Evolutionary conservation across 2,797 vertebrate genomes (phyloP), one percentile per base, ranked within the genome.

Genomic region (Intellagama lesueurii): DNA sequence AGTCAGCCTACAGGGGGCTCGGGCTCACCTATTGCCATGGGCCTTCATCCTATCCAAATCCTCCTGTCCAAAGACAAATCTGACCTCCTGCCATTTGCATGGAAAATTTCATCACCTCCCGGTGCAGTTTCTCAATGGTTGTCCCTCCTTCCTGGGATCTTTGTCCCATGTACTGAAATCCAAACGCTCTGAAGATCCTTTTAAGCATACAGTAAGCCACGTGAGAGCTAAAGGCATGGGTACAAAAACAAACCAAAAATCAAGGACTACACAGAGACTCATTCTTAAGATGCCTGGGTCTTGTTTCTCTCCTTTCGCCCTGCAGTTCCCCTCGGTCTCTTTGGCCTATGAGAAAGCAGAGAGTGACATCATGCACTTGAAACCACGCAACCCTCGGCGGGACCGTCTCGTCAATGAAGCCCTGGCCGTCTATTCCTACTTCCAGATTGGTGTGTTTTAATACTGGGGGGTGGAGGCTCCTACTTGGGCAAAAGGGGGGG

Each of bases 321-420:
- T 81, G 19, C 83, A 98, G 98, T 98, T 97, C 94, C 98, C 98
- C 0, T 98, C 98, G 0, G 98, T 98, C 35, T 98, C 98, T 79
- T 94, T 98, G 96, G 98, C 98, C 32, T 98, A 98, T 0, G 98
- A 98, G 95, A 97, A 96, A 90, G 98, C 98, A 0, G 98, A 98
- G 93, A 98, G 98, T 8, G 98, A 98, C 96, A 98, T 98, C 92
- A 98, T 98, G 98, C 96, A 98, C 86, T 96, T 98, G 82, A 98
- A 98, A 26, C 98, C 98, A 0, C 97, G 98, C 70, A 98, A 98
- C 95, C 98, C 98, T 0, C 97, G 97, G 14, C 96, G 95, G 1
- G 97, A 98, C 93, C 96, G 98, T 0, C 91, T 98, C 94, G 98
- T 98, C 83, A 98, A 98, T 0, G 98, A 98, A 92, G 95, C 98